Evolutionary conservation across 2,888 invertebrate species (phyloP), one percentile per base, ranked within the genome.

Genomic region (Aradus depressus): DNA sequence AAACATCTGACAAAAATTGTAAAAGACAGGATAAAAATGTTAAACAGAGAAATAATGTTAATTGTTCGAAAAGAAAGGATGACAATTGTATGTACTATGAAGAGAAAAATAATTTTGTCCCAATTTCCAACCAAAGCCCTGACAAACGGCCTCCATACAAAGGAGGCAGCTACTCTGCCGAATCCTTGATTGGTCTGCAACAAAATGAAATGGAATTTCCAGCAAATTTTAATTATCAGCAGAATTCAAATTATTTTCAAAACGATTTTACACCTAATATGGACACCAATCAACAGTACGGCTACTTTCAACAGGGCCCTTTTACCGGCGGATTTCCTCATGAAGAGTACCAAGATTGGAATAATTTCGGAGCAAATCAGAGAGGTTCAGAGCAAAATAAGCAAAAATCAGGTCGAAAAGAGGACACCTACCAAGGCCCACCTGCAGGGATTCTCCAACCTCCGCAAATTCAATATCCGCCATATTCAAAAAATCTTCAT

Each of bases 141-240:
- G 45, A 51, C 12, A 51, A 47, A 47, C 31, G 32, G 6, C 28
- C 54, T 74, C 57, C 72, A 70, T 55, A 70, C 70, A 57, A 73
- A 72, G 58, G 67, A 62, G 3, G 66, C 1, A 61, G 56, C 42
- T 60, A 61, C 47, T 60, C 60, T 51, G 62, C 62, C 3, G 62
- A 62, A 38, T 60, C 62, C 16, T 47, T 62, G 31, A 61, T 61
- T 8, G 57, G 54, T 16, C 50, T 35, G 10, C 49, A 53, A 12
- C 43, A 43, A n/a, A 37, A 19, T n/a, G 53, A 56, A 16, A 37
- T 55, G n/a, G 50, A 39, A 3, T 51, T 51, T 12, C 41, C 54
- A 1, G 10, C 44, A 18, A 50, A 41, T 34, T 50, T 52, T 31
- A 22, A 45, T 5, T 56, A 56, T 31, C 56, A 56, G 31, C 50